Conservation (phyloP, 23 tunicate species). For the Styela clava region DNA sequence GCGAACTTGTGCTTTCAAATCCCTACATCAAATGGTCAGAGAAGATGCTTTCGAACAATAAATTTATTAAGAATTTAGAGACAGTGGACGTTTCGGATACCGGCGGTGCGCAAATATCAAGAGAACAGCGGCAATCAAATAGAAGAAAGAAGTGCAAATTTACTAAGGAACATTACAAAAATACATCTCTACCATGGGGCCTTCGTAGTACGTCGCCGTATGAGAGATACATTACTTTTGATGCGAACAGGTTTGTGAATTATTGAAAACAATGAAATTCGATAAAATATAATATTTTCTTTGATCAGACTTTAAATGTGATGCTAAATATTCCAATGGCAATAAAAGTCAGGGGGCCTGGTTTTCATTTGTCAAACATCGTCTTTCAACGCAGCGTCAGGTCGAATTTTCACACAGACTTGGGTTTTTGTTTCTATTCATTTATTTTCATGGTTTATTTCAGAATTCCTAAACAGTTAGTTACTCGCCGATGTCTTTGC, state of each 20-base stretch:
- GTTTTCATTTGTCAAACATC: too few species aligned
- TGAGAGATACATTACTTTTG: not conserved
- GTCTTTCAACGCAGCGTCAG: too few species aligned
- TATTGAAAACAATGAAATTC: too few species aligned
- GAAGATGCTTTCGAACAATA: not conserved
- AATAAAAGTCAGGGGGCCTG: too few species aligned
- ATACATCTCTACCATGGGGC: not conserved
- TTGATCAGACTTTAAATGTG: too few species aligned
- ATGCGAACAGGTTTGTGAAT: not conserved
- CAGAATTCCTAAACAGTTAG: not conserved
- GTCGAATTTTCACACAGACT: too few species aligned
- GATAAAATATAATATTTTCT: too few species aligned
- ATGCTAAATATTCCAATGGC: too few species aligned
- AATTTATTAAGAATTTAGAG: not conserved
- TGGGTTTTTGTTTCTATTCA: too few species aligned
- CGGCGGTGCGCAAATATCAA: too few species aligned
- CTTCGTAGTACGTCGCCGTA: not conserved
- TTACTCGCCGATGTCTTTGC: not conserved
- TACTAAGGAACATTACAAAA: not conserved
- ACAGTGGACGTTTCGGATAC: not conserved
- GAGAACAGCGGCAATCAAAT: not conserved
- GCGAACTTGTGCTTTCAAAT: not conserved
- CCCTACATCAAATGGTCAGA: not conserved
- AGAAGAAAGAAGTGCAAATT: not conserved
- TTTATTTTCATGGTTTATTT: too few species aligned